Evolutionary conservation across 2,797 vertebrate species (phyloP).

Genomic region (Microctenopoma steveboyesi): DNA sequence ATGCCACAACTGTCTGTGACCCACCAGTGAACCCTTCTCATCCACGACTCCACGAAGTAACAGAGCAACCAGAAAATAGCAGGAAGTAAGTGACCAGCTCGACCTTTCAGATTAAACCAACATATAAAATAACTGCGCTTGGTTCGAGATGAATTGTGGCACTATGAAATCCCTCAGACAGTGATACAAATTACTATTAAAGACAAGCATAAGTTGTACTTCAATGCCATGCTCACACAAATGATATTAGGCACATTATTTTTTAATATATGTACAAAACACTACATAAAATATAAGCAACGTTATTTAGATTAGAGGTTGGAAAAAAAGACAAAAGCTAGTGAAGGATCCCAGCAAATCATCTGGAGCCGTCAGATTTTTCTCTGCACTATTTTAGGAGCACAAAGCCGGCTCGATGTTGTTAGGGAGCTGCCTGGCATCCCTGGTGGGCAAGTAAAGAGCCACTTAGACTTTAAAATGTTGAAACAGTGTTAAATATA

Average conservation of each 20-base stretch:
- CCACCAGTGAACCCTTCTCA: constrained; percentile 50
- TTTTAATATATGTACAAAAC: not conserved
- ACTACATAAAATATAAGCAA: not conserved
- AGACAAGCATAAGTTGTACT: not conserved
- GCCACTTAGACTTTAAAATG: constrained; percentile 4
- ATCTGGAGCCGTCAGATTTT: constrained; percentile 49
- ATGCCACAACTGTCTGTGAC: constrained; percentile 47
- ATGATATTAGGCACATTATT: not conserved
- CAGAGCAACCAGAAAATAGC: constrained; percentile 26
- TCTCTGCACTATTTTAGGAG: constrained; percentile 53
- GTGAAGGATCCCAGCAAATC: constrained; percentile 22
- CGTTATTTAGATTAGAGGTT: not conserved
- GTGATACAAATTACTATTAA: not conserved
- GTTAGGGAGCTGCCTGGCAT: constrained; percentile 28
- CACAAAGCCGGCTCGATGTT: constrained; percentile 39
- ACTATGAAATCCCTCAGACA: not conserved
- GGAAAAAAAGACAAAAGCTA: constrained; percentile 34
- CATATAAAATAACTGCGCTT: constrained; percentile 18
- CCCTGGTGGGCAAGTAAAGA: not conserved
- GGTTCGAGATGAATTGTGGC: not conserved
- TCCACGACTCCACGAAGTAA: constrained; percentile 14
- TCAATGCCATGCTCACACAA: not conserved
- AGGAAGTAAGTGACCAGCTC: constrained; percentile 26
- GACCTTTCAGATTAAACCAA: constrained; percentile 28
- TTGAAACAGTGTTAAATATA: not conserved